Conservation (phyloP, 1,140 invertebrate species). For the Philopotamus ludificatus region DNA sequence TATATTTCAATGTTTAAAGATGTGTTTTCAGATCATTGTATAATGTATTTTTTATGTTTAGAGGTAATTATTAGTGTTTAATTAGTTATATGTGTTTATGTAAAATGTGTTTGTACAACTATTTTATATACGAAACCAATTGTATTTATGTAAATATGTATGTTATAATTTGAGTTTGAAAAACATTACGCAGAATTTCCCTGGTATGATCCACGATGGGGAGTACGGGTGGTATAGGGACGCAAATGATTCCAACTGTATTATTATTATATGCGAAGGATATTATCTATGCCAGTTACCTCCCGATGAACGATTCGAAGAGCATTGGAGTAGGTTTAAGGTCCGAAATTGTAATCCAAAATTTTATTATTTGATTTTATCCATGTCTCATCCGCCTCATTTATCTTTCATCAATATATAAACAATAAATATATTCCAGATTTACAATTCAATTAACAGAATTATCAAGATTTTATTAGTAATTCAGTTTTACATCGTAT, state of each 20-base stretch:
- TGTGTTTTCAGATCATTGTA: background rate
- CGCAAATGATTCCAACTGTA: slow-evolving; percentile 48
- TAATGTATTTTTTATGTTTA: background rate
- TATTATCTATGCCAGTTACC: slow-evolving; percentile 61
- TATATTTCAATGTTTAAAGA: background rate
- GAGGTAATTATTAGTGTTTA: background rate
- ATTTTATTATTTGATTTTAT: no score
- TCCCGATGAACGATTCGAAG: slow-evolving; percentile 58
- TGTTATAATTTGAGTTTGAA: background rate
- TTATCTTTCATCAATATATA: no score
- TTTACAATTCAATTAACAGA: no score
- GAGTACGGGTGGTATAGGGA: slow-evolving; percentile 52
- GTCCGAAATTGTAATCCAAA: no score
- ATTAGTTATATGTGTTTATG: background rate
- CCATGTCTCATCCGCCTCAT: no score
- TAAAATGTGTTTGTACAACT: background rate
- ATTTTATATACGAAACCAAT: background rate
- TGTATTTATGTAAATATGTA: background rate
- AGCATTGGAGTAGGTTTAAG: slow-evolving; percentile 68
- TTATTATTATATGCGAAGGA: slow-evolving; percentile 60
- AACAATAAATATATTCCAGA: no score
- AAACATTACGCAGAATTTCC: slow-evolving; percentile 8
- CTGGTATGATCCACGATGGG: slow-evolving; percentile 9
- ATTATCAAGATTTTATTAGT: no score
- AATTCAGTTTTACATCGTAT: no score